Evolutionary conservation across 2,113 vertebrate species (phyloP).

Genomic region (Saccopteryx bilineata): DNA sequence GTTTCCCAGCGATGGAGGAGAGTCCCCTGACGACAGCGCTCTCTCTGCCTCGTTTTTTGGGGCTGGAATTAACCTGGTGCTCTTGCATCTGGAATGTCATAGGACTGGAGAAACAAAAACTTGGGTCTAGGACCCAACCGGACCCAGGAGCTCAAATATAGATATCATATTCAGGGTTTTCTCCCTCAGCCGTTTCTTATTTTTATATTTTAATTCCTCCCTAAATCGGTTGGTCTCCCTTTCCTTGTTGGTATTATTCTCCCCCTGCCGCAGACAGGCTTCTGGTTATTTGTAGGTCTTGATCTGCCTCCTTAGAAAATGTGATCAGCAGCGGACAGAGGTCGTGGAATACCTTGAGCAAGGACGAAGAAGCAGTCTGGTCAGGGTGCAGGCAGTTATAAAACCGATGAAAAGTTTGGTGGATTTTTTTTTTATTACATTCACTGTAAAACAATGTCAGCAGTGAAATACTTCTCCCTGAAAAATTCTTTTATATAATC

Average conservation of each 20-base stretch:
- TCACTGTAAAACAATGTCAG: background rate
- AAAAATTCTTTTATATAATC: background rate
- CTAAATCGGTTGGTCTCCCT: background rate
- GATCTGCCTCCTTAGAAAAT: background rate
- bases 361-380: fast-evolving
- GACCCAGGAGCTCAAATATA: background rate
- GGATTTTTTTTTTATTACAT: background rate
- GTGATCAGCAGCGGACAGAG: background rate
- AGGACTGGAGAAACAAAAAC: background rate
- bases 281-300: background rate
- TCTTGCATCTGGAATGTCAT: background rate
- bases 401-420: background rate
- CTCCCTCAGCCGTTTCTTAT: background rate
- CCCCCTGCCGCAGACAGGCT: background rate
- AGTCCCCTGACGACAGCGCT: background rate
- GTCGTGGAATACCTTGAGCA: background rate
- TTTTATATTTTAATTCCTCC: background rate
- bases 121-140: background rate
- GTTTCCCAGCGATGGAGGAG: background rate
- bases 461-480: fast-evolving
- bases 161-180: background rate
- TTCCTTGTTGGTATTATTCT: background rate
- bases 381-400: background rate
- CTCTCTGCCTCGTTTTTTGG: background rate
- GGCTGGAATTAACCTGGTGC: background rate